Evolutionary conservation across 2,797 vertebrate genomes (phyloP), one percentile per base, ranked within the genome.

Genomic region (Eutrigla gurnardus): DNA sequence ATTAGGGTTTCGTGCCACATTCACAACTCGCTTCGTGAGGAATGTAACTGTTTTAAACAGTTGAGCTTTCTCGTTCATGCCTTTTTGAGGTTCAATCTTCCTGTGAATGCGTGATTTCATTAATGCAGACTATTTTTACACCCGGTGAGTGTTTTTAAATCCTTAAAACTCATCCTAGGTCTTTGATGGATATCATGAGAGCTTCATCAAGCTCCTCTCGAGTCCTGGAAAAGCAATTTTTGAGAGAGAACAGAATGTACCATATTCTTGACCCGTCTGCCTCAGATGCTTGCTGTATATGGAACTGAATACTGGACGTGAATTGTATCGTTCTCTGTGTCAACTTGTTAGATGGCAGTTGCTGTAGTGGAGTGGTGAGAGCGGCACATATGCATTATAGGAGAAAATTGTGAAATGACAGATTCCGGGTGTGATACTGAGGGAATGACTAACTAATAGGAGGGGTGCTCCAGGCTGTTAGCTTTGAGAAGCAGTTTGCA

Each of bases 381-480:
- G 92, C 93, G 87, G 94, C 94, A 94, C 95, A 95, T 95, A 95
- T 95, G 95, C 92, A 94, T 95, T 93, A 92, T 90, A 84, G 93
- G 93, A 94, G 93, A 93, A 94, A 94, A 95, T 95, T 94, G 94
- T 94, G 94, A 95, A 95, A 94, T 94, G 93, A 95, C 94, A 95
- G 94, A 94, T 95, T 93, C 93, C 89, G 95, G 95, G 95, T 95
- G 95, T 92, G 94, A 96, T 95, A 93, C 92, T 93, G 94, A 92
- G 93, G 92, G 94, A 94, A 95, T 96, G 95, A 95, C 94, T 95
- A 96, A 95, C 94, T 95, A 95, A 96, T 95, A 93, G 93, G 94
- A 93, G 93, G 93, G 93, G 94, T 92, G 94, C 93, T 94, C 91
- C 95, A 94, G 95, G 94, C 94, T 94, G 94, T 94, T 93, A 93